These are phyloP conservation scores for Geophilus truncorum DNA, from an alignment of 2,888 invertebrate genomes.

Conservation along the genomic window DNA sequence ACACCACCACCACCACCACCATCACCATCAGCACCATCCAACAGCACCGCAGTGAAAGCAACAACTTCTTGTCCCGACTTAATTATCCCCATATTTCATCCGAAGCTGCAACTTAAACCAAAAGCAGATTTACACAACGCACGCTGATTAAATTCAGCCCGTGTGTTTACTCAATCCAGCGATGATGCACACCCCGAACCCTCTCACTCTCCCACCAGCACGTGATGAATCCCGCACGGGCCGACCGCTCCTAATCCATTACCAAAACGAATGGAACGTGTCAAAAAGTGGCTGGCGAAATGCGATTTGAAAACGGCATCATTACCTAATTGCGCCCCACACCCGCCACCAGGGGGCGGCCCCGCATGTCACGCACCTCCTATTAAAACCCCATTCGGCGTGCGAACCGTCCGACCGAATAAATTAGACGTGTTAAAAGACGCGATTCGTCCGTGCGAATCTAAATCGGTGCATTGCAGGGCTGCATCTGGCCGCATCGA, in stretches of 20 bases:
- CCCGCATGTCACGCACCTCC: too few relatives aligned
- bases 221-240: background rate
- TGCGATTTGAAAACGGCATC: background rate
- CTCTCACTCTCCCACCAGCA: background rate
- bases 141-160: constrained; percentile 25
- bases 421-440: too few relatives aligned
- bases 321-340: constrained; percentile 29
- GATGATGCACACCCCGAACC: background rate
- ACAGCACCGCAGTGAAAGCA: too few relatives aligned
- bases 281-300: background rate
- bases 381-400: background rate
- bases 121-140: constrained; percentile 23
- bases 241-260: constrained; percentile 8
- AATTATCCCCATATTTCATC: constrained; percentile 23
- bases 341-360: background rate
- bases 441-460: too few relatives aligned
- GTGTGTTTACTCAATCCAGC: constrained; percentile 31
- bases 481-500: background rate
- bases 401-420: too few relatives aligned
- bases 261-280: background rate
- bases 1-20: too few relatives aligned
- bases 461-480: background rate
- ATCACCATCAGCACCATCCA: too few relatives aligned
- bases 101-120: background rate
- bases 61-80: background rate